phyloP scores from a whole-genome alignment of 2,797 vertebrate species.

The Crocidura indochinensis region DNA sequence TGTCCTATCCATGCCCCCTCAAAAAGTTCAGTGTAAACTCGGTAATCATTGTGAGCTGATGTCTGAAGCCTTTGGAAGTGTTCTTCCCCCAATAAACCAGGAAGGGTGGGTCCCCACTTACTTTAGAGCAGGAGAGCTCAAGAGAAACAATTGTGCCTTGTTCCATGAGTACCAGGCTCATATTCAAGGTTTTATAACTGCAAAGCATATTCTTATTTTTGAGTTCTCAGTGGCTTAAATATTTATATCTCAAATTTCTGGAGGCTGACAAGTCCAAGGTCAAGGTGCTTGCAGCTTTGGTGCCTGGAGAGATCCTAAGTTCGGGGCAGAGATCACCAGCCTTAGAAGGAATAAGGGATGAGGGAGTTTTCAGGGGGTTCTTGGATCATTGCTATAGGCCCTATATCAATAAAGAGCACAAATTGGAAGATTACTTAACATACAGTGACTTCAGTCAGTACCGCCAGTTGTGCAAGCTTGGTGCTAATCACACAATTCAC shows the following conservation, averaged over 20 bases:
- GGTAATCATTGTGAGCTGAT: not conserved
- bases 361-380: too few relatives aligned
- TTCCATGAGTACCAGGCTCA: too few relatives aligned
- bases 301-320: not conserved
- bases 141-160: not conserved
- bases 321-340: not conserved
- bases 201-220: not conserved
- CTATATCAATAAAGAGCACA: too few relatives aligned
- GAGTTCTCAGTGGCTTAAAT: not conserved
- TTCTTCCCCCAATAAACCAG: not conserved
- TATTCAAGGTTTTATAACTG: too few relatives aligned
- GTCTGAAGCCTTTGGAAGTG: not conserved
- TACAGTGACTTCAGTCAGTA: too few relatives aligned
- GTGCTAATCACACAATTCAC: too few relatives aligned
- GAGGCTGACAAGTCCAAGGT: not conserved
- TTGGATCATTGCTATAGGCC: too few relatives aligned
- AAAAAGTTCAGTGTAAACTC: conserved; percentile 68
- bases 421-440: too few relatives aligned
- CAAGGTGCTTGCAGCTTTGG: not conserved
- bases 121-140: not conserved
- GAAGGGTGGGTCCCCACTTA: not conserved
- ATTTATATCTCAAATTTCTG: not conserved
- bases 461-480: too few relatives aligned
- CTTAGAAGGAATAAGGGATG: not conserved
- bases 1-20: not conserved